Evolutionary conservation across 2,888 invertebrate genomes (phyloP).

Genomic region (Parthenolecanium corni): DNA sequence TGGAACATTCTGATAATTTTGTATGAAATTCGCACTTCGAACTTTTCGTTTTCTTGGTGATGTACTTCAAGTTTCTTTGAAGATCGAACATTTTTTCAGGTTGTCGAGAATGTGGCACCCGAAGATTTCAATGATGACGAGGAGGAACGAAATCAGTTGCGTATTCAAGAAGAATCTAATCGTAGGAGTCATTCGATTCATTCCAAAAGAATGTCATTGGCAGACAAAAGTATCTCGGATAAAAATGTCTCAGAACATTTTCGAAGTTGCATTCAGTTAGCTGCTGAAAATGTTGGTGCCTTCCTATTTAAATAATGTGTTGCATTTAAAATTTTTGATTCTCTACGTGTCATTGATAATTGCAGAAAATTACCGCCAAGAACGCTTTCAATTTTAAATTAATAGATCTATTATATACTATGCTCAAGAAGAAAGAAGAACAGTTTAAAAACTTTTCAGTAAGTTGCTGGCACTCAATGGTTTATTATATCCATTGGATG

Average conservation of each 20-base stretch:
- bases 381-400: conserved; percentile 80
- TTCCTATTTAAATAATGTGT: background rate
- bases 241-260: conserved; percentile 23
- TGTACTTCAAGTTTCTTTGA: background rate
- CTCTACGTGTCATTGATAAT: background rate
- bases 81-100: background rate
- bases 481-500: too few species aligned
- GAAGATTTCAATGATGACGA: conserved; percentile 23
- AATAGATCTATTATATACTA: conserved; percentile 70
- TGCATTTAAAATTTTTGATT: background rate
- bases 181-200: background rate
- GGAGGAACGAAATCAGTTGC: conserved; percentile 8
- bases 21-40: too few species aligned
- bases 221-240: background rate
- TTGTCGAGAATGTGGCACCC: background rate
- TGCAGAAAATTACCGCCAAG: conserved; percentile 70
- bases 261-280: conserved; percentile 21
- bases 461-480: background rate
- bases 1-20: too few species aligned
- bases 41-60: too few species aligned
- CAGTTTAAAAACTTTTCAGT: conserved; percentile 51
- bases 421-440: conserved; percentile 57
- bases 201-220: background rate
- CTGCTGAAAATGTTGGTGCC: conserved; percentile 22
- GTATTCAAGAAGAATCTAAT: conserved; percentile 16